These are phyloP conservation scores for Oreochromis aureus DNA, from an alignment of 2,113 vertebrate species.

Conservation along the genomic window DNA sequence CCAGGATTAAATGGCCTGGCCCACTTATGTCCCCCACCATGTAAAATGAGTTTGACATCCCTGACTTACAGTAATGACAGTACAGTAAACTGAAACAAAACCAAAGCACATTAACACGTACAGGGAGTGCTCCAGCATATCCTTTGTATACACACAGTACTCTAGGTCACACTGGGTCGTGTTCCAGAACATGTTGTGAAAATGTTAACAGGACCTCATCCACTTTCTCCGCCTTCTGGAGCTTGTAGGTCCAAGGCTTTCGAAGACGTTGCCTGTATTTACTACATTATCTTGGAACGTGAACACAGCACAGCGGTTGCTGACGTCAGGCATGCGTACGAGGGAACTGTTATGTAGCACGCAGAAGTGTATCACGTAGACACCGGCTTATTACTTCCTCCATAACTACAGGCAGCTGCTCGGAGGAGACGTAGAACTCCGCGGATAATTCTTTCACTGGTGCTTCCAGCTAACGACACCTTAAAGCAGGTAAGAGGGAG, in stretches of 20 bases:
- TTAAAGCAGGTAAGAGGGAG: conserved; percentile 13
- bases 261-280: fast-evolving
- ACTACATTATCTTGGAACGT: fast-evolving
- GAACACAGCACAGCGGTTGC: not conserved
- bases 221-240: not conserved
- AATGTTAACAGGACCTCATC: not conserved
- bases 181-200: not conserved
- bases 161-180: not conserved
- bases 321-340: not conserved
- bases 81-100: not conserved
- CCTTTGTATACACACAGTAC: not conserved
- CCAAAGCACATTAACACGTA: not conserved
- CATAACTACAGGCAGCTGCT: not conserved
- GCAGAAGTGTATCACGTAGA: not conserved
- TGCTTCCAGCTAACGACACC: not conserved
- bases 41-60: not conserved
- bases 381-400: conserved; percentile 12
- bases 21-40: not conserved
- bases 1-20: not conserved
- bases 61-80: not conserved
- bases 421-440: not conserved
- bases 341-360: not conserved
- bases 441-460: not conserved
- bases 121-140: not conserved
- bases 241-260: not conserved